Conservation (phyloP, 2,797 vertebrate genomes). For the Calcarius lapponicus region DNA sequence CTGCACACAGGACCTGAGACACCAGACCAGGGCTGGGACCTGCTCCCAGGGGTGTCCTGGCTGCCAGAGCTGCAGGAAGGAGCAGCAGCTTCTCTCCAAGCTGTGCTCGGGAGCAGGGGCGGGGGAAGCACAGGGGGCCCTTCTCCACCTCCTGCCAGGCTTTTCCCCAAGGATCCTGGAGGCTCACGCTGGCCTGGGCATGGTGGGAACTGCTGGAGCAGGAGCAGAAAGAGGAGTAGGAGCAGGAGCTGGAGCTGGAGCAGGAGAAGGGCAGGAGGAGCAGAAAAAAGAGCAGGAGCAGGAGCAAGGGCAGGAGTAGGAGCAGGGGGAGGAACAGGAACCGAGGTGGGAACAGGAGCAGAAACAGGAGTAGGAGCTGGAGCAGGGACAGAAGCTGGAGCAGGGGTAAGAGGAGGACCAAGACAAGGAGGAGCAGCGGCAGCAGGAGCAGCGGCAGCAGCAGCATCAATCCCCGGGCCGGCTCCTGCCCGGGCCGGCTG, state of each 20-base stretch:
- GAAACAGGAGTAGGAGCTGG: not conserved
- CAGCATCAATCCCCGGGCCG: rapidly evolving
- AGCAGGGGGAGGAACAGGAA: not conserved
- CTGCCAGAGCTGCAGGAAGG: not conserved
- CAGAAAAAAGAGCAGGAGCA: too few relatives aligned
- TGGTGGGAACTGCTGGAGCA: not conserved
- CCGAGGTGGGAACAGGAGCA: not conserved
- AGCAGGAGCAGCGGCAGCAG: not conserved
- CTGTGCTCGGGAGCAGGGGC: rapidly evolving
- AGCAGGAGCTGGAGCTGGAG: not conserved
- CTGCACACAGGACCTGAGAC: rapidly evolving
- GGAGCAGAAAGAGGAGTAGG: not conserved
- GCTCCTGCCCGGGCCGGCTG: not conserved
- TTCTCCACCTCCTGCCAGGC: not conserved
- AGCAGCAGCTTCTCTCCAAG: not conserved
- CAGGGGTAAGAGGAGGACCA: not conserved
- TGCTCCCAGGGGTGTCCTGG: not conserved
- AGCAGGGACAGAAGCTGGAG: not conserved
- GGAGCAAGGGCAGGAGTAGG: rapidly evolving
- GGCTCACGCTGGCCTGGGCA: rapidly evolving
- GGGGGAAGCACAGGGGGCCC: too few relatives aligned
- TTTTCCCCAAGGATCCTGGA: not conserved
- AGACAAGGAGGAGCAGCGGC: not conserved
- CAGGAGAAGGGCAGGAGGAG: not conserved
- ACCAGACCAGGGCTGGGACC: rapidly evolving